These are phyloP conservation scores for Nasonia oneida DNA, from an alignment of 2,888 invertebrate species.

Conservation along the genomic window DNA sequence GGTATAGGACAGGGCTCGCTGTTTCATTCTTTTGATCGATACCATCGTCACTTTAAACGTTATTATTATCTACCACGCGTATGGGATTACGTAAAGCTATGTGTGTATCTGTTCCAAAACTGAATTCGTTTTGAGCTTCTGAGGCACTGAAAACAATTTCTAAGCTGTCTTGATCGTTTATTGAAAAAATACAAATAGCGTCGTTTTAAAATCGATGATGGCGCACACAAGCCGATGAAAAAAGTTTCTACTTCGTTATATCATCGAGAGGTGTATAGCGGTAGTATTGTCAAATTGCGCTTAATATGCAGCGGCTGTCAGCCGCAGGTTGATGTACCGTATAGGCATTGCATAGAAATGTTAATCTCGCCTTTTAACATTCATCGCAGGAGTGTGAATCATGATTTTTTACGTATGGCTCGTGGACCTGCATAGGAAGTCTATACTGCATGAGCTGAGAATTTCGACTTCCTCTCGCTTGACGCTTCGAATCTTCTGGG, in stretches of 20 bases:
- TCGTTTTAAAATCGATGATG: neutral
- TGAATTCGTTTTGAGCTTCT: slow-evolving; percentile 1
- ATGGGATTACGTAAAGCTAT: slow-evolving; percentile 23
- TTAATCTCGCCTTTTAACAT: slow-evolving; percentile 40
- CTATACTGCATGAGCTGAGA: neutral
- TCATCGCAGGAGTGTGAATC: slow-evolving; percentile 25
- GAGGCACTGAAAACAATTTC: too few species aligned
- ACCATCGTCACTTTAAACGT: slow-evolving; percentile 18
- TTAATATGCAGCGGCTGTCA: slow-evolving; percentile 46
- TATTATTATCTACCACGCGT: neutral
- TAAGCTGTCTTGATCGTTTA: neutral
- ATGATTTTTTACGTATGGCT: neutral
- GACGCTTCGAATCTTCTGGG: too few species aligned
- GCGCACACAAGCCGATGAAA: neutral
- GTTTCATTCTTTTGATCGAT: slow-evolving; percentile 21
- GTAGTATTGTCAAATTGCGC: slow-evolving; percentile 25
- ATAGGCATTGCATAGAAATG: slow-evolving; percentile 25
- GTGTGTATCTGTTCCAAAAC: slow-evolving; percentile 20
- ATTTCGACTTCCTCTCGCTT: neutral
- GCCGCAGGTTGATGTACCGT: slow-evolving; percentile 25
- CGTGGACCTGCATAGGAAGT: neutral
- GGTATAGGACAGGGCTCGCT: neutral
- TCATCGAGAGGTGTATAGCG: slow-evolving; percentile 9
- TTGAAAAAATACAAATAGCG: neutral
- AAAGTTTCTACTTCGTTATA: slow-evolving; percentile 6